These are phyloP conservation scores for Caenorhabditis zanzibari DNA, from an alignment of 2,888 invertebrate genomes.

Conservation along the genomic window DNA sequence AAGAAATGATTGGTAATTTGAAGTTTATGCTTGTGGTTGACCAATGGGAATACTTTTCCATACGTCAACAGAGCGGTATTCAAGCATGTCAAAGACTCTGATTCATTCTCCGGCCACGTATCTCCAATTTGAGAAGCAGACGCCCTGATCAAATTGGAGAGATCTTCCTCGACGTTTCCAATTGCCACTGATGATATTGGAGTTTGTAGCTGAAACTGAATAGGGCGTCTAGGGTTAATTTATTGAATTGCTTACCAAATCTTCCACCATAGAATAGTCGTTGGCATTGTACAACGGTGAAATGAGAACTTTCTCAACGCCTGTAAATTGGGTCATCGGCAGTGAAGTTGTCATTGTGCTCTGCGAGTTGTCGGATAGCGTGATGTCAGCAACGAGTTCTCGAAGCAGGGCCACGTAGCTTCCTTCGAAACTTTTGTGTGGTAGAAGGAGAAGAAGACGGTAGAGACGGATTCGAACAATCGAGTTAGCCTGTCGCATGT, in stretches of 20 bases:
- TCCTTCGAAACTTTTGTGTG: constrained; percentile 71
- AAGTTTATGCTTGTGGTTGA: constrained; percentile 95
- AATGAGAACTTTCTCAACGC: constrained; percentile 70
- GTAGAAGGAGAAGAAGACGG: constrained; percentile 87
- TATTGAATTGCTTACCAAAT: constrained; percentile 37
- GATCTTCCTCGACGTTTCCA: constrained; percentile 96
- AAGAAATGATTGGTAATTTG: constrained; percentile 96
- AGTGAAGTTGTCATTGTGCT: constrained; percentile 91
- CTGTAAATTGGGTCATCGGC: constrained; percentile 90
- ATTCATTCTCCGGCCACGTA: constrained; percentile 86
- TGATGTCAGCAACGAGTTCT: constrained; percentile 95
- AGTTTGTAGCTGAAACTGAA: constrained; percentile 89
- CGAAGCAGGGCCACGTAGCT: constrained; percentile 91
- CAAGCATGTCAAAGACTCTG: constrained; percentile 96
- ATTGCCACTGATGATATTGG: constrained; percentile 92
- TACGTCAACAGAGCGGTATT: constrained; percentile 95
- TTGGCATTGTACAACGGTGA: constrained; percentile 69
- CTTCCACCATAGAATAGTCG: constrained; percentile 73
- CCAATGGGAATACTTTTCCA: constrained; percentile 93
- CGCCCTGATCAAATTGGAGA: constrained; percentile 88
- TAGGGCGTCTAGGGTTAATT: neutral
- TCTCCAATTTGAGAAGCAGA: constrained; percentile 66
- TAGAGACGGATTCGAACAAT: constrained; percentile 92
- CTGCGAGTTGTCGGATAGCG: constrained; percentile 94
- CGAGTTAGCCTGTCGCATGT: constrained; percentile 75